Percentiles rank a stretch among this genome's conserved stretches.
These are phyloP conservation scores for Ferrisia virgata DNA, from an alignment of 2,888 invertebrate species.

Conservation along the genomic window DNA sequence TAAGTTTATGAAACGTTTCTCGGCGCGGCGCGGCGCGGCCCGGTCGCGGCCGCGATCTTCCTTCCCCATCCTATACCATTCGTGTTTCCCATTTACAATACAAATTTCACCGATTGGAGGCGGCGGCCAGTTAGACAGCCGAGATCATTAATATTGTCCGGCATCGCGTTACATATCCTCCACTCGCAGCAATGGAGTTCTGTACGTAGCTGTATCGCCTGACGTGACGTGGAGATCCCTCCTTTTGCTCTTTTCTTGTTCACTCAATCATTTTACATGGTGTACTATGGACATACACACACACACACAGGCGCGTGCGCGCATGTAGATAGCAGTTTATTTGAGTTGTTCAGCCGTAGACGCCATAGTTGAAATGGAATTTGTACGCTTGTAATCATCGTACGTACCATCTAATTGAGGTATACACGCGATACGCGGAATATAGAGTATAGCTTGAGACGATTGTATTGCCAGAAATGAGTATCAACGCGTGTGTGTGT, in stretches of 20 bases:
- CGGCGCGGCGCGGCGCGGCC: background rate
- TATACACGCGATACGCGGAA: no score
- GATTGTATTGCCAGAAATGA: no score
- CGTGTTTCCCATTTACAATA: background rate
- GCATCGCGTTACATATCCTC: background rate
- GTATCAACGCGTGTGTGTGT: no score
- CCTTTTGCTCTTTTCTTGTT: background rate
- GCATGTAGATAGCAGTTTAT: no score
- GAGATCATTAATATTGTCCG: background rate
- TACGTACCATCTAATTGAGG: no score
- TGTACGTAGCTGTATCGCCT: background rate
- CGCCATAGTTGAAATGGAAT: no score
- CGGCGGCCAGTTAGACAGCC: slow-evolving; percentile 26
- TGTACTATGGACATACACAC: no score
- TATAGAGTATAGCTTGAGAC: no score
- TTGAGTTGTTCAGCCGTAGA: no score
- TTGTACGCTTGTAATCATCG: no score
- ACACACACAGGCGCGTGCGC: no score
- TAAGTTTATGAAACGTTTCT: slow-evolving; percentile 35
- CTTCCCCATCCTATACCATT: background rate
- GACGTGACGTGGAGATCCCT: background rate
- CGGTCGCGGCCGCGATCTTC: background rate
- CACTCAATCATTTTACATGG: no score
- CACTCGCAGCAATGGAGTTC: background rate
- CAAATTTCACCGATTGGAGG: slow-evolving; percentile 44